phyloP scores from a whole-genome alignment of 2,113 vertebrate genomes.

The Sphyrna mokarran region DNA sequence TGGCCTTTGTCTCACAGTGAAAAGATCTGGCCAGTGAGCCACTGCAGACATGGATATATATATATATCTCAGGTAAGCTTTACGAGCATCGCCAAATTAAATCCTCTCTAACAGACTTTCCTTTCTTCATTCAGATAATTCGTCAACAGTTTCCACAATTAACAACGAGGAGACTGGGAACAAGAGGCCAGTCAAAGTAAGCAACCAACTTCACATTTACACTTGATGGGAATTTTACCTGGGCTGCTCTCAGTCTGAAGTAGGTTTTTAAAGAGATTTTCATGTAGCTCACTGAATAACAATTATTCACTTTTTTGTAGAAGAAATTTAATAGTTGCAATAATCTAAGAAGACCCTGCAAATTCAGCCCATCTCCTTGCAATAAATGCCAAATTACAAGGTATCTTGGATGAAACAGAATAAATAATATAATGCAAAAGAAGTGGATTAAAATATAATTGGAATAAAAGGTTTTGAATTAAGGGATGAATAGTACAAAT shows the following conservation, averaged over 20 bases:
- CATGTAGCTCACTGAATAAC: neutral
- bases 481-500: neutral
- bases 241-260: neutral
- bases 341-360: neutral
- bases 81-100: conserved; percentile 33
- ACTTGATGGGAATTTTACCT: neutral
- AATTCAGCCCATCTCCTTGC: neutral
- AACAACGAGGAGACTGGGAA: conserved; percentile 90
- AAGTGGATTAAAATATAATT: neutral
- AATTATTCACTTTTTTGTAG: neutral
- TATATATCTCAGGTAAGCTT: neutral
- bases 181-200: conserved; percentile 97
- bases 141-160: conserved; percentile 94
- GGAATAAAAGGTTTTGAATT: neutral
- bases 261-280: neutral
- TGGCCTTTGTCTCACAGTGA: too few species aligned
- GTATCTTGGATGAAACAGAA: neutral
- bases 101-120: neutral
- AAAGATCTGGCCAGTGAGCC: too few species aligned
- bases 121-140: conserved; percentile 71
- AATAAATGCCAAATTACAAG: neutral
- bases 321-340: neutral
- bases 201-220: conserved; percentile 42
- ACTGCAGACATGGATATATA: neutral
- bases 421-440: neutral